These are phyloP conservation scores for Orthosia gracilis DNA, from an alignment of 2,888 invertebrate genomes.

Conservation along the genomic window DNA sequence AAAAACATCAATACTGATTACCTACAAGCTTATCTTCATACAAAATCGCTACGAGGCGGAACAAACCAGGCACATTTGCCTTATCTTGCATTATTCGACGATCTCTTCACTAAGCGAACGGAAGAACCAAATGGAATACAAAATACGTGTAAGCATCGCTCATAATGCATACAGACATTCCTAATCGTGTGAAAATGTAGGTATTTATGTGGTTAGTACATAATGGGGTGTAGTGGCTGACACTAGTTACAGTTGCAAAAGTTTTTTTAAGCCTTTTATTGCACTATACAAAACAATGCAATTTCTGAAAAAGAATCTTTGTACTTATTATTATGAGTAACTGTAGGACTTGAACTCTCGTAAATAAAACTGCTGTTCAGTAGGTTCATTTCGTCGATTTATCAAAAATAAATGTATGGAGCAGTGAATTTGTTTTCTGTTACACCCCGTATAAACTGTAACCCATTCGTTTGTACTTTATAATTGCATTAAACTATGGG, in stretches of 20 bases:
- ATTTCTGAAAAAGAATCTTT: no score
- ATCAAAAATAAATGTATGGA: no score
- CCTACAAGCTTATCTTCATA: background rate
- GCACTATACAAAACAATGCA: no score
- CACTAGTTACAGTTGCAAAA: background rate
- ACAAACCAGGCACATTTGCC: constrained; percentile 27
- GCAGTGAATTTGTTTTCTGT: no score
- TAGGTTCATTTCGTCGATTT: no score
- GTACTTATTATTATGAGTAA: no score
- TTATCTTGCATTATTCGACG: constrained; percentile 41
- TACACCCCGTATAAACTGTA: no score
- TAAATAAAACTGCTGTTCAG: no score
- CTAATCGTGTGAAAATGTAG: background rate
- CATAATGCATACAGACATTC: constrained; percentile 22
- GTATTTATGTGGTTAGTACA: background rate
- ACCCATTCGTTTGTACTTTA: no score
- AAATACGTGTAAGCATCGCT: constrained; percentile 16
- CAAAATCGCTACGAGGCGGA: constrained; percentile 3
- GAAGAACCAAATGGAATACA: constrained; percentile 45
- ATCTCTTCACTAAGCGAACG: constrained; percentile 22
- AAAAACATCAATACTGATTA: background rate
- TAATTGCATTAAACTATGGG: no score
- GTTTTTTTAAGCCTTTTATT: no score
- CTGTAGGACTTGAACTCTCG: no score
- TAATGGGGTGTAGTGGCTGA: background rate